Evolutionary conservation across 2,888 invertebrate species (phyloP).

Genomic region (Drosophila robusta): DNA sequence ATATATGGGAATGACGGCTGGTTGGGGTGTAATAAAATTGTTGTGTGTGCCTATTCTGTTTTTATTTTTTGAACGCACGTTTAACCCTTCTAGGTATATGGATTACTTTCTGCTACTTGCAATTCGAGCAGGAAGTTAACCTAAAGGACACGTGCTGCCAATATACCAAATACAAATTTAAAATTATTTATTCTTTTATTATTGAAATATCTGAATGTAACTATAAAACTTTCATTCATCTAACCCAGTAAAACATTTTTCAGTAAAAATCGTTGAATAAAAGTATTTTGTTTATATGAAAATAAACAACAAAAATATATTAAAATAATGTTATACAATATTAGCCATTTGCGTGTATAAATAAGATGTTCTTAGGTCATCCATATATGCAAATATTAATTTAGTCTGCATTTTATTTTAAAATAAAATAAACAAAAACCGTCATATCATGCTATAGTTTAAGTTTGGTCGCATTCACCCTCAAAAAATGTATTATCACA

Average conservation of each 20-base stretch:
- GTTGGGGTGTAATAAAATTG: neutral
- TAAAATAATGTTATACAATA: too few species aligned
- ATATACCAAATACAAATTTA: neutral
- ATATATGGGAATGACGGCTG: constrained; percentile 7
- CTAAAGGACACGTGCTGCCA: neutral
- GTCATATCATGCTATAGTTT: neutral
- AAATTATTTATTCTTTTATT: neutral
- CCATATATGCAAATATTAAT: too few species aligned
- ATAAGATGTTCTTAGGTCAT: too few species aligned
- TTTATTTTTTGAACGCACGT: neutral
- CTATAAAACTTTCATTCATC: too few species aligned
- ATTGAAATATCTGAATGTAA: too few species aligned
- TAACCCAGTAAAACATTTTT: too few species aligned
- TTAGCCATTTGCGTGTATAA: too few species aligned
- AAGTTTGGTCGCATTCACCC: neutral
- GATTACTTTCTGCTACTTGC: neutral
- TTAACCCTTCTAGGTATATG: neutral
- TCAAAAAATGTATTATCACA: neutral
- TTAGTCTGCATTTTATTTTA: too few species aligned
- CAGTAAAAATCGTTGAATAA: too few species aligned
- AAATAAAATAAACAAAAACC: neutral
- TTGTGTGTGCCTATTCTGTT: neutral
- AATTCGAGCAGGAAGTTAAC: neutral
- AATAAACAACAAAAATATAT: too few species aligned
- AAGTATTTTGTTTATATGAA: too few species aligned